Conservation (phyloP, 1,140 invertebrate genomes). For the Drosophila suzukii region DNA sequence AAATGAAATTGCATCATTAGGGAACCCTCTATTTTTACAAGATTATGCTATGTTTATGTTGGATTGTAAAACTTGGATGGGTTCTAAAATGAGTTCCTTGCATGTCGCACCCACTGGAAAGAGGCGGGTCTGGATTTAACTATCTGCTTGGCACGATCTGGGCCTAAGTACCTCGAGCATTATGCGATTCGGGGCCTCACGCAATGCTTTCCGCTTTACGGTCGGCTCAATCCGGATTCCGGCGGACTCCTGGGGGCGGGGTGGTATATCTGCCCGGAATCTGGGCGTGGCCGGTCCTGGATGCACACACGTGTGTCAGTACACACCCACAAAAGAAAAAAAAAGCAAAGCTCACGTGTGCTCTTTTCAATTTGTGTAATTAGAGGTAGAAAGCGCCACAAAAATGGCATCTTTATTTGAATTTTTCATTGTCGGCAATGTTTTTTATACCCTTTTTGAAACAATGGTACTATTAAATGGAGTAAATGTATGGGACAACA, state of each 20-base stretch:
- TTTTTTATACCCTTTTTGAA: background rate
- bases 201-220: slow-evolving; percentile 45
- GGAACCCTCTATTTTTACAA: background rate
- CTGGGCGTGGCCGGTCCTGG: slow-evolving; percentile 32
- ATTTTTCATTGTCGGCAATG: slow-evolving; percentile 35
- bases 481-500: background rate
- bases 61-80: background rate
- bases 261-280: slow-evolving; percentile 30
- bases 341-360: slow-evolving; percentile 51
- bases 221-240: slow-evolving; percentile 47
- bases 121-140: background rate
- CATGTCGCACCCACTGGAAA: slow-evolving; percentile 31
- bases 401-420: slow-evolving; percentile 59
- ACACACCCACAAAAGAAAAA: slow-evolving; percentile 32
- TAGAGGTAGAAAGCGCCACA: slow-evolving; percentile 42
- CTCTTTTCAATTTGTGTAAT: slow-evolving; percentile 72
- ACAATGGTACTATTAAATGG: background rate
- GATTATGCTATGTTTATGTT: no score
- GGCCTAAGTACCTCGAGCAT: slow-evolving; percentile 31
- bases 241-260: slow-evolving; percentile 10
- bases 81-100: slow-evolving; percentile 16
- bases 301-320: slow-evolving; percentile 19
- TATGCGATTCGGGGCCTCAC: slow-evolving; percentile 39
- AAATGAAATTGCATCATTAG: no score
- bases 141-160: slow-evolving; percentile 47